A percentile compares a stretch with the other conserved stretches of the same genome.
Evolutionary conservation across 2,797 vertebrate genomes (phyloP).

Genomic region (Onychomys torridus): DNA sequence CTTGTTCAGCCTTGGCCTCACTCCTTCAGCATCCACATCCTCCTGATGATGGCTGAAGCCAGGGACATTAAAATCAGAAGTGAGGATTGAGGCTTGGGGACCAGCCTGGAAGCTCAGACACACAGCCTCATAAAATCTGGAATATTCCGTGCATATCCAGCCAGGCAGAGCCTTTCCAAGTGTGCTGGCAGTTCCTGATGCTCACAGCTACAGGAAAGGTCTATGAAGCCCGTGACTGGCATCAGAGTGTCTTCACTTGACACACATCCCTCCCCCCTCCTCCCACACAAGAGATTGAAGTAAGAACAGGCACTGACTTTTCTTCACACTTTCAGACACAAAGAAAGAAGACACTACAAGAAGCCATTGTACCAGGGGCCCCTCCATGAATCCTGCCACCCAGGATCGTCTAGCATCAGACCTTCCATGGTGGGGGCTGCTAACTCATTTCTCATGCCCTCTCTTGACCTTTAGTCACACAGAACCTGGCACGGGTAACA

Average conservation of each 20-base stretch:
- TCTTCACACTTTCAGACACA: not conserved
- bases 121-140: not conserved
- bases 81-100: accelerated
- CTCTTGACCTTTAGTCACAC: not conserved
- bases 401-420: not conserved
- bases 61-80: too few species aligned
- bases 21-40: accelerated
- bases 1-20: not conserved
- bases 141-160: accelerated
- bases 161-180: accelerated
- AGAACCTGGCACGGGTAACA: accelerated
- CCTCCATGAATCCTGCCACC: not conserved
- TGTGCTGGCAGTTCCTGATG: not conserved
- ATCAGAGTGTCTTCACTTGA: not conserved
- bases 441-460: not conserved
- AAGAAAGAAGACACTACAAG: not conserved
- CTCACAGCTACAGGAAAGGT: not conserved
- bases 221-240: accelerated
- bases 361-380: not conserved
- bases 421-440: not conserved
- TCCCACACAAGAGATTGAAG: not conserved
- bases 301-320: not conserved
- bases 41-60: not conserved
- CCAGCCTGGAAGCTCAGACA: not conserved
- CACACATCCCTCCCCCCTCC: accelerated